Conservation (phyloP, 2,888 invertebrate genomes). For the Neoascia interrupta region DNA sequence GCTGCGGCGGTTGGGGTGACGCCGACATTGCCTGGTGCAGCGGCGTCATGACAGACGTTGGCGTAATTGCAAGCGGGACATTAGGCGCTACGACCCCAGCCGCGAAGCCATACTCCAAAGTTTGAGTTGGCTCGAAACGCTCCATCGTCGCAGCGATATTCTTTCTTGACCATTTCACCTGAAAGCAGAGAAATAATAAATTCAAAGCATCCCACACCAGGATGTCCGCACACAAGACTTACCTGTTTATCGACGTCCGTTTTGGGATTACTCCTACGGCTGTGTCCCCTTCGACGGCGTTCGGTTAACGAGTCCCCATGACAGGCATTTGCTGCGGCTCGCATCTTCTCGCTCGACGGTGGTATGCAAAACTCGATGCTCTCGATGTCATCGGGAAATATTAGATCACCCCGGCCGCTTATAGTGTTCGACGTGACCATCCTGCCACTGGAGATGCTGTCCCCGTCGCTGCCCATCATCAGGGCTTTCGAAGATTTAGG, state of each 20-base stretch:
- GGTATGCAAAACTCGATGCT: constrained; percentile 79
- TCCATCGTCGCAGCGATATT: constrained; percentile 85
- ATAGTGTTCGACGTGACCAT: constrained; percentile 72
- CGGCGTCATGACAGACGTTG: constrained; percentile 39
- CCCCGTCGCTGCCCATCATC: constrained; percentile 61
- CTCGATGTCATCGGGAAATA: constrained; percentile 78
- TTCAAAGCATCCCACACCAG: too few species aligned
- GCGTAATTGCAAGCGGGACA: constrained; percentile 39
- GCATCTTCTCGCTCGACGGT: constrained; percentile 71
- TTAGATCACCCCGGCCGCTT: constrained; percentile 75
- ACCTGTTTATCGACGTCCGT: constrained; percentile 79
- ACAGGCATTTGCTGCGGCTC: constrained; percentile 73
- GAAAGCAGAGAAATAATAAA: too few species aligned
- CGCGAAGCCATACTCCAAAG: constrained; percentile 77
- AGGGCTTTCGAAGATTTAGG: constrained; percentile 70
- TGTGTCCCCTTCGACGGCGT: constrained; percentile 76
- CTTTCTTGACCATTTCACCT: constrained; percentile 83
- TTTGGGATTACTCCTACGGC: constrained; percentile 78
- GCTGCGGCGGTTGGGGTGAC: constrained; percentile 72
- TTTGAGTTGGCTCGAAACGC: constrained; percentile 82
- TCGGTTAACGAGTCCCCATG: constrained; percentile 77
- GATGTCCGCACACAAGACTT: constrained; percentile 20
- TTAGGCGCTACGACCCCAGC: constrained; percentile 77
- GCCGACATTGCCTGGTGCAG: constrained; percentile 70
- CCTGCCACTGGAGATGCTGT: constrained; percentile 68